Evolutionary conservation across 2,888 invertebrate genomes (phyloP), one percentile per base, ranked within the genome.

Genomic region (Oasisia sp.): DNA sequence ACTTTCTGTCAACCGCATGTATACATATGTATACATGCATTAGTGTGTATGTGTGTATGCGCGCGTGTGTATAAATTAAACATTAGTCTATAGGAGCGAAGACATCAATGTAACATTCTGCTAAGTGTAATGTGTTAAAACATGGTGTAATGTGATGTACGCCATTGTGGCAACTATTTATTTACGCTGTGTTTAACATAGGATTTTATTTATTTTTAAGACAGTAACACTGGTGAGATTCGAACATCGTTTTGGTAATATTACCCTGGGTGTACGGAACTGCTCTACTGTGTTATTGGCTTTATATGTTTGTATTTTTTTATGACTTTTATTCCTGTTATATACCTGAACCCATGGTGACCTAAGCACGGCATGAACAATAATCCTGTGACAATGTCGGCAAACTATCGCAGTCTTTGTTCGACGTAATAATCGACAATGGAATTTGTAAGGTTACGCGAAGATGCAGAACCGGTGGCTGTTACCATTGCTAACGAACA

Each of bases 281-380:
- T 74, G 32, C 44, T 90, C 90, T 90, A 32, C 32, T 19, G 90
- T 32, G 90, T 90, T 44, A 90, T 44, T n/a, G 90, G 90, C 27
- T 38, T 32, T 90, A 44, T 90, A 90, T 1, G 14, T 90, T 32
- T 19, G 90, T 90, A 19, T 74, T 27, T n/a, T 90, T 90, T 1
- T 90, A 4, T n/a, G 90, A 90, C 44, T 27, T 27, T 90, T 90
- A 32, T 90, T 44, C 32, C 19, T 27, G 44, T 90, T 27, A 32
- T 27, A 90, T 4, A 90, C 32, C 32, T 90, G 90, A 19, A 90
- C 0, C 27, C 19, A 90, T 90, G 90, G 90, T 90, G 90, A 90
- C 90, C 90, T n/a, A n/a, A 5, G n/a, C 32, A 19, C 90, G 32
- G 32, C 90, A 27, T 27, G 90, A 90, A 32, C 90, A 32, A 27